These are phyloP conservation scores for Apis florea DNA, from an alignment of 1,140 invertebrate species.

Conservation along the genomic window DNA sequence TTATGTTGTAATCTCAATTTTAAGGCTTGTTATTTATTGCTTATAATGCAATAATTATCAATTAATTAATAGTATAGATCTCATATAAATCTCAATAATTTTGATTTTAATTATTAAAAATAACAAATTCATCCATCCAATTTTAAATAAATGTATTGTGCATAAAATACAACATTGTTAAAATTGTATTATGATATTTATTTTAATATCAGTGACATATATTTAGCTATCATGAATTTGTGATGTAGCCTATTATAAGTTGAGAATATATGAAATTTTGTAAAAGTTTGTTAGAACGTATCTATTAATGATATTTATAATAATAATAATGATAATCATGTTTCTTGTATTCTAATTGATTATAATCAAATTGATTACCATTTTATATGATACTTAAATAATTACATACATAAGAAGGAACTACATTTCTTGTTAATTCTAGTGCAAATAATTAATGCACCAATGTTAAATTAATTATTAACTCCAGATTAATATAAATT, in stretches of 20 bases:
- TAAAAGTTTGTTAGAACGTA: slow-evolving; percentile 28
- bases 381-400: slow-evolving; percentile 16
- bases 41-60: neutral
- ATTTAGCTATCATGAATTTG: slow-evolving; percentile 16
- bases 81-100: neutral
- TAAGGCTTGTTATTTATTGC: neutral
- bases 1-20: neutral
- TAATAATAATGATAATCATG: slow-evolving; percentile 6
- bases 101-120: slow-evolving; percentile 8
- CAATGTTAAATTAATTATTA: slow-evolving; percentile 34
- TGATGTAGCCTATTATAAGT: slow-evolving; percentile 41
- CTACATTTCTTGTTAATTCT: slow-evolving; percentile 9
- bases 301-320: neutral
- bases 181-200: slow-evolving; percentile 19
- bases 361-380: slow-evolving; percentile 7
- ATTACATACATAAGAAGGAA: neutral
- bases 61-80: neutral
- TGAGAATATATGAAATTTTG: slow-evolving; percentile 19
- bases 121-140: slow-evolving; percentile 25
- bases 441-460: slow-evolving; percentile 19
- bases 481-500: slow-evolving; percentile 11
- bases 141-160: neutral
- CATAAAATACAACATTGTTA: slow-evolving; percentile 8
- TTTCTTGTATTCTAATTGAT: slow-evolving; percentile 2
- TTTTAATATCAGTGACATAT: slow-evolving; percentile 1